Evolutionary conservation across 2,797 vertebrate species (phyloP), one percentile per base, ranked within the genome.

Genomic region (Pithecia hirsuta): DNA sequence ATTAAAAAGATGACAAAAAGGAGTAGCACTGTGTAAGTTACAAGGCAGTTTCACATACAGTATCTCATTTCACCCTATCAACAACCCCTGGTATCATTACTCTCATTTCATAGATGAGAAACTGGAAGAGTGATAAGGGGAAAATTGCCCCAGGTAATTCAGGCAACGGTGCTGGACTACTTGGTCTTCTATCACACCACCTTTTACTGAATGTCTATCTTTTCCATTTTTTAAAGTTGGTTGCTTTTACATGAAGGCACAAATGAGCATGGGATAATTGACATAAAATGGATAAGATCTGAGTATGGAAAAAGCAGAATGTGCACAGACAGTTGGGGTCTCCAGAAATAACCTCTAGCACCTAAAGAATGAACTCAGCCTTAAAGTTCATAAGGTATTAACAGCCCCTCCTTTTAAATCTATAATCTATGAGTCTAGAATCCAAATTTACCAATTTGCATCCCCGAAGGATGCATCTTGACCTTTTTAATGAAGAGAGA

Each of bases 1-100:
- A 30, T 95, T 80, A 81, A 96, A 93, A 95, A 7, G 10, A 70
- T n/a, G 46, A 86, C 17, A 91, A 72, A 70, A 91, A 80, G 9
- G 41, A 93, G 36, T 7, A n/a, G 19, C 4, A 5, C 24, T 30
- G 1, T 50, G 44, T 33, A 12, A 8, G 7, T 33, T 39, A 10
- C 7, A 20, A 64, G 50, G 52, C 9, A 70, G 11, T 41, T 78
- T 81, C 55, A 22, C 12, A 5, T 44, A 7, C 0, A 14, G 22
- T 41, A 80, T 61, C 44, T 93, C 72, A 36, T 79, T 44, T 81
- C 8, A 20, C 4, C 13, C 4, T 75, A 30, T 30, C 48, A 57
- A 67, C 15, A 50, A 57, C 4, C 7, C 7, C 13, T 9, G 3
- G n/a, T 14, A 3, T 19, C 24, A 22, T 52, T 46, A 50, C 61